Base-by-base conservation (phyloP, 1,140 invertebrate genomes). In the Solen grandis region DNA sequence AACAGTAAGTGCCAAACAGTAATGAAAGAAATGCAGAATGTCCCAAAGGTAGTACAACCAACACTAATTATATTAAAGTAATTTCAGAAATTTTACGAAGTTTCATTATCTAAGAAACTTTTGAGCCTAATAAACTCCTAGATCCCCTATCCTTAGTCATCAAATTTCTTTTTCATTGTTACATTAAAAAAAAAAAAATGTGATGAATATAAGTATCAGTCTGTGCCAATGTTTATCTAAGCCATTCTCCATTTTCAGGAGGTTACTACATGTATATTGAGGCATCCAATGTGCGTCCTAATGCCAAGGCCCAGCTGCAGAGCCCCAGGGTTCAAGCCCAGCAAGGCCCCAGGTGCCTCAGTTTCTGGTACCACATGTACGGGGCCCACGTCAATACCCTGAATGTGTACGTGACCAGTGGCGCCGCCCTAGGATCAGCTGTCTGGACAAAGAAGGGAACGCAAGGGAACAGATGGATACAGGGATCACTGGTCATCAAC, bases 221-320 rank as follows among this genome's bases (percentile, higher is more conserved):
- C n/a, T n/a, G n/a, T n/a, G n/a, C n/a, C n/a, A n/a, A n/a, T n/a
- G n/a, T n/a, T n/a, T n/a, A n/a, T n/a, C n/a, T n/a, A n/a, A n/a
- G n/a, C n/a, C n/a, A n/a, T 50, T 41, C 41, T 65, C 69, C 38
- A n/a, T 36, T 72, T 77, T 19, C 52, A 87, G 83, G 16, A 50
- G 95, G 96, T 19, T 94, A 96, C 88, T 97, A 96, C 89, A 94
- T 96, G 92, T 96, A 96, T 87, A 95, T 96, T 50, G 96, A 96
- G 85, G 94, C 95, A 5, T 87, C 87, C 19, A 27, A 10, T 25
- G 57, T 76, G 13, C 31, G 36, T 1, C 87, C 91, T 13, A 68
- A 83, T 59, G 95, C 95, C 84, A 95, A 96, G 69, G 96, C 96
- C 0, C 93, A 95, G 27, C 93, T 97, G 0, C 89, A 94, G 4